Evolutionary conservation across 2,113 vertebrate species (phyloP), one percentile per base, ranked within the genome.

Genomic region (Chrysemys picta): DNA sequence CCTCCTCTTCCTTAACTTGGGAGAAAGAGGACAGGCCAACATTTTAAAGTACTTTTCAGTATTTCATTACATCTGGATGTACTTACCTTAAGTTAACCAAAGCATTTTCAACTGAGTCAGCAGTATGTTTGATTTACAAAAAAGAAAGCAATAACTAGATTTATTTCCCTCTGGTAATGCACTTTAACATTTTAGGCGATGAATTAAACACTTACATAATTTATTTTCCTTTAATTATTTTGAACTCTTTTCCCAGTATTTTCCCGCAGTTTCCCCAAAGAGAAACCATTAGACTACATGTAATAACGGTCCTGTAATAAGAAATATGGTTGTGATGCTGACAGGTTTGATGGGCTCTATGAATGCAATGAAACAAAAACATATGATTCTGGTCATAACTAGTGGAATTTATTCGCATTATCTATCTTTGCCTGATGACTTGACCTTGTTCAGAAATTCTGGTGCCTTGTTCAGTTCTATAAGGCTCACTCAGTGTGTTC

Each of bases 181-280:
- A 76, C 57, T 87, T 89, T 57, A 94, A 87, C 82, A 82, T 93
- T 90, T 90, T 91, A 94, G 72, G 84, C 90, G 76, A 83, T 83
- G 8, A 87, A 94, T 94, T 93, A 93, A 91, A 78, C 57, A 57
- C 80, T 85, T 47, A 45, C 11, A 38, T 76, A 24, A 45, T 45
- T 89, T 49, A 29, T 91, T 96, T 96, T 93, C 89, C 52, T 93
- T 94, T 27, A 84, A 82, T 94, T 95, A 45, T 93, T 93, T 94
- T 35, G 59, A 82, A 50, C 6, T 19, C 35, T 56, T 82, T 93
- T 89, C 24, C 62, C 84, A 83, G 4, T 89, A 49, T 85, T 97
- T 87, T 31, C 4, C 54, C 2, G 5, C 6, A 47, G 12, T 96
- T 89, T 53, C 49, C 47, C 80, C 89, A 95, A 95, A 76, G 79